Base-by-base conservation (phyloP, 2,888 invertebrate genomes). In the Ellobium chinense region DNA sequence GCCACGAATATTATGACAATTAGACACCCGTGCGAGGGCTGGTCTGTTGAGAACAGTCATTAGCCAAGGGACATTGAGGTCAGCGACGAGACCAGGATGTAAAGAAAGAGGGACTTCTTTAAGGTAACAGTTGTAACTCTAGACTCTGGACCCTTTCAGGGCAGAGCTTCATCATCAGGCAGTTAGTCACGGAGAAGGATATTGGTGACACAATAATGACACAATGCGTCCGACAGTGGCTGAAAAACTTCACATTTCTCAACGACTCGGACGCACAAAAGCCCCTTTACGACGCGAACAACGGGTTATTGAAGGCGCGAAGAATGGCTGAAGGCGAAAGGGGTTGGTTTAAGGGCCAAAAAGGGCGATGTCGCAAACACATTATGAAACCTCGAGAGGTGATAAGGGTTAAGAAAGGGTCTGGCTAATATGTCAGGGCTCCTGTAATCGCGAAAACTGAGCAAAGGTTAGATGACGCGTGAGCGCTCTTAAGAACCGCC, bases 111-210 rank as follows among this genome's bases (percentile, higher is more conserved):
- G 9, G n/a, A 62, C 24, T 46, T 74, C 62, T 74, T 74, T 74
- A 46, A 58, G n/a, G 74, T 63, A 74, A 74, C n/a, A 54, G 46
- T 63, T 65, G 76, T 76, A 76, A 76, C 66, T 65, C 56, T 56
- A 76, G 39, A 66, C 76, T 18, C 34, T 27, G 29, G 36, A 18
- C 60, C 29, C 29, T 29, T 56, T 58, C 56, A 58, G 36, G 29
- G 62, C 39, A 5, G 24, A 78, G 78, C 70, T 60, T 37, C 62
- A 78, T 78, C 78, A 70, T 39, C 60, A 12, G 62, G 46, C 70
- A 62, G 69, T 78, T 78, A 69, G 78, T 78, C 78, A 78, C 78
- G 78, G 78, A 60, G 77, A 54, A 37, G 46, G 68, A 34, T 68
- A 77, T 39, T 68, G 68, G 39, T 66, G 68, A 77, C 77, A 77